A percentile compares a stretch with the other conserved stretches of the same genome.
These are phyloP conservation scores for Parotocinclus haroldoi DNA, from an alignment of 2,797 vertebrate species.

Conservation along the genomic window DNA sequence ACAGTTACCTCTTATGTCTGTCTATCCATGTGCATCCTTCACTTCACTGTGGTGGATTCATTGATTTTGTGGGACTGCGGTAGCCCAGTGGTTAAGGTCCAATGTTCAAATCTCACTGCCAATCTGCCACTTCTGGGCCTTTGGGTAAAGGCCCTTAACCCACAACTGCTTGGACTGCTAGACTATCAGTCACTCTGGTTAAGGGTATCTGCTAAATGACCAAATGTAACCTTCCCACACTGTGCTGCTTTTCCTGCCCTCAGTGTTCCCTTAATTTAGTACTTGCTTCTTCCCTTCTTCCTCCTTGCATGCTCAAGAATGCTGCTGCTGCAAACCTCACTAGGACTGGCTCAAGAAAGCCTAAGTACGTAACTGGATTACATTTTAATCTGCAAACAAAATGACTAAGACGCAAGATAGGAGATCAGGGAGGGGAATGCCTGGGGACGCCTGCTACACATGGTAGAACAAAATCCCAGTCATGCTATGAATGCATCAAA, in stretches of 20 bases:
- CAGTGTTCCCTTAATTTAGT: neutral
- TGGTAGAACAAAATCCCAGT: neutral
- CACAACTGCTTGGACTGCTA: too few species aligned
- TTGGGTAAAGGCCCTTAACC: too few species aligned
- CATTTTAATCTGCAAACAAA: slow-evolving; percentile 67
- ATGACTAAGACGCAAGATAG: slow-evolving; percentile 52
- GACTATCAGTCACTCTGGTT: too few species aligned
- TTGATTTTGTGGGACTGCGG: too few species aligned
- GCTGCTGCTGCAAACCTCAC: slow-evolving; percentile 49
- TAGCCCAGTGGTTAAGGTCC: too few species aligned
- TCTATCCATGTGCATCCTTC: slow-evolving; percentile 19
- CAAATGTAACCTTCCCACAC: too few species aligned
- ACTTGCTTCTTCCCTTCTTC: slow-evolving; percentile 1
- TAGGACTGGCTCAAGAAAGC: slow-evolving; percentile 49
- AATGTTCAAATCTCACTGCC: too few species aligned
- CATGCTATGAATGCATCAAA: neutral
- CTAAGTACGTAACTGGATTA: slow-evolving; percentile 65
- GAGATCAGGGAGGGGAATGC: slow-evolving; percentile 55
- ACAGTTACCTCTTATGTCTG: neutral
- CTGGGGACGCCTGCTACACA: slow-evolving; percentile 36
- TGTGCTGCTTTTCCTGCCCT: too few species aligned
- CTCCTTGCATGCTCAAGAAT: slow-evolving; percentile 47
- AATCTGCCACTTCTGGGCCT: too few species aligned
- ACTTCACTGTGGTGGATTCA: slow-evolving; percentile 1
- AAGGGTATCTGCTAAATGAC: too few species aligned